Evolutionary conservation across 2,113 vertebrate species (phyloP), one percentile per base, ranked within the genome.

Genomic region (Cyprinus carpio): DNA sequence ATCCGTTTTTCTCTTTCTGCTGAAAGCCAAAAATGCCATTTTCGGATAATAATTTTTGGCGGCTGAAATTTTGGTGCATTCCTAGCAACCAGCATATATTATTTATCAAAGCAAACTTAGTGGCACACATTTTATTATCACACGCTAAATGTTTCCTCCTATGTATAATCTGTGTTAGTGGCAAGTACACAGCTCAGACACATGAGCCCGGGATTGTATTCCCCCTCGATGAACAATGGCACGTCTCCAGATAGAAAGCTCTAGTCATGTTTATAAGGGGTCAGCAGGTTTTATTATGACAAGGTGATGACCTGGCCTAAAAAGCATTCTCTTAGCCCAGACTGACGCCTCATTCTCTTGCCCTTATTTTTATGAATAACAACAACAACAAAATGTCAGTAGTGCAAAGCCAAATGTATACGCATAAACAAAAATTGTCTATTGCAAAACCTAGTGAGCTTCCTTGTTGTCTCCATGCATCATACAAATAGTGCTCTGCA

Each of bases 131-230:
- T 37, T 69, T 37, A 71, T 71, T 37, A 71, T 23, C 23, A 71
- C 67, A 37, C 67, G 31, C 13, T n/a, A 71, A 71, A 18, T 71
- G 18, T 37, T 77, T 56, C 23, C 29, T 16, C 46, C 27, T 37
- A 3, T 15, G 12, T 76, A 34, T 34, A 60, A 7, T 40, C 75
- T 75, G 75, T 85, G 43, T 27, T 83, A 67, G 76, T 56, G 86
- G 27, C 31, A 29, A 81, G 64, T 34, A 34, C 34, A 34, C 8
- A 6, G 64, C 6, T 31, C 69, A 58, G 84, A 88, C 64, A 86
- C 81, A 75, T 60, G 84, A 88, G 84, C 81, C 75, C 25, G 58
- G 67, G 56, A 60, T 86, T 88, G 81, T 75, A 83, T 85, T 85
- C 43, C 84, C 29, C 29, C 84, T 88, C 18, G 67, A 56, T 46